Conservation (phyloP, 2,113 vertebrate species). For the Centropus bengalensis region DNA sequence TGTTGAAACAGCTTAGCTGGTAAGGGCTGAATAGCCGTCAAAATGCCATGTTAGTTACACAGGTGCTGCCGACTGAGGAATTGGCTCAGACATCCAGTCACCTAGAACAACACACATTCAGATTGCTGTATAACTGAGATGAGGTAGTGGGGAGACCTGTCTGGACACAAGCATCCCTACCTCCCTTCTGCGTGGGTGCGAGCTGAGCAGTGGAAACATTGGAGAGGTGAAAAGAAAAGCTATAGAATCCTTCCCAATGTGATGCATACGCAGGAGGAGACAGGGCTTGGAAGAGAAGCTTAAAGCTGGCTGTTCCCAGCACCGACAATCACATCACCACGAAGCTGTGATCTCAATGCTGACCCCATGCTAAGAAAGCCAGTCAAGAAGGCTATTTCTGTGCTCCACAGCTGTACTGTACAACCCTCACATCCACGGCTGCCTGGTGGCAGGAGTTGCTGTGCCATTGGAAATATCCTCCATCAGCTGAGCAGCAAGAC, state of each 20-base stretch:
- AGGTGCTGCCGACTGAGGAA: conserved; percentile 57
- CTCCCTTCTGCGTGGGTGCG: neutral
- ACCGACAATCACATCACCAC: neutral
- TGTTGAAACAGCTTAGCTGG: conserved; percentile 54
- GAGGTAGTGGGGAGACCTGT: neutral
- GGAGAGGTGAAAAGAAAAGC: neutral
- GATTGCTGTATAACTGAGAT: neutral
- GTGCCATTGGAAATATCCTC: neutral
- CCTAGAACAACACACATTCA: neutral
- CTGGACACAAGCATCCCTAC: neutral
- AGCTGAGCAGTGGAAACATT: neutral
- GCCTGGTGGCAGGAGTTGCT: neutral
- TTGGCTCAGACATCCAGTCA: conserved; percentile 59
- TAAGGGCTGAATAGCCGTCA: conserved; percentile 31
- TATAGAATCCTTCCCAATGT: neutral
- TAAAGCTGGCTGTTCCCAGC: neutral
- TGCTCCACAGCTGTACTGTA: neutral
- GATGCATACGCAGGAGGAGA: neutral
- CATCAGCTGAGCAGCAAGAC: neutral
- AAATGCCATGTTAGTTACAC: conserved; percentile 56
- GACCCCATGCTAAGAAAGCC: neutral
- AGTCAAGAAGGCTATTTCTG: neutral
- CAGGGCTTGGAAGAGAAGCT: neutral
- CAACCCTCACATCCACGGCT: neutral
- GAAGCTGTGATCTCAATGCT: neutral